phyloP scores from a whole-genome alignment of 2,888 invertebrate species.

The Lapara coniferarum region DNA sequence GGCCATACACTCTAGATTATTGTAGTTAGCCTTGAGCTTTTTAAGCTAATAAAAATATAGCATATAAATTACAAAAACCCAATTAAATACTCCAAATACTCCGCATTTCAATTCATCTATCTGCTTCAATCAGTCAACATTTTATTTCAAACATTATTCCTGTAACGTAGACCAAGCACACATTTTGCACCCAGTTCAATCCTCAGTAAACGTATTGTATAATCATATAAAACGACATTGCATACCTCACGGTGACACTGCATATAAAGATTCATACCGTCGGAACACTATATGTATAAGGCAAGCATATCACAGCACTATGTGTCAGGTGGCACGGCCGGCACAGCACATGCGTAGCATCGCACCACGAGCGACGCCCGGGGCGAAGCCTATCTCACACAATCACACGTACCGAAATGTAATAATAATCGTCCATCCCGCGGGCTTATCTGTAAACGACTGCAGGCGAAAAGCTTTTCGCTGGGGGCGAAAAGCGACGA shows the following conservation, averaged over 20 bases:
- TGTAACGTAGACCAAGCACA: too few species aligned
- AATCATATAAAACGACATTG: slow-evolving; percentile 45
- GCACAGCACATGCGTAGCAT: slow-evolving; percentile 66
- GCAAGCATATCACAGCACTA: slow-evolving; percentile 52
- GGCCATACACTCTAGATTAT: too few species aligned
- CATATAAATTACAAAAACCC: too few species aligned
- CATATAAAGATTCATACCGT: slow-evolving; percentile 80
- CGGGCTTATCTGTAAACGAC: slow-evolving; percentile 83
- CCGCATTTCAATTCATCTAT: too few species aligned
- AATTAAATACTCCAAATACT: too few species aligned
- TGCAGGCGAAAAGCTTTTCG: slow-evolving; percentile 83
- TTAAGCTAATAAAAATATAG: too few species aligned
- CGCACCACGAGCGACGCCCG: slow-evolving; percentile 67
- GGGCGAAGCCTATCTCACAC: slow-evolving; percentile 72
- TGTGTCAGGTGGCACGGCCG: slow-evolving; percentile 54
- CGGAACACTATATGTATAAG: slow-evolving; percentile 73
- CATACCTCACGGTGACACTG: slow-evolving; percentile 83
- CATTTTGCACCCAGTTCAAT: not conserved
- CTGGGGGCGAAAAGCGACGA: slow-evolving; percentile 80
- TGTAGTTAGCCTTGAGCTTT: too few species aligned
- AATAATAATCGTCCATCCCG: slow-evolving; percentile 83
- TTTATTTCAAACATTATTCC: too few species aligned
- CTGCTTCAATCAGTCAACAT: too few species aligned
- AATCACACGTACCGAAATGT: slow-evolving; percentile 75
- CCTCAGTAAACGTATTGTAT: not conserved